These are phyloP conservation scores for Pemphigus obesinymphae DNA, from an alignment of 1,140 invertebrate genomes.

Conservation along the genomic window DNA sequence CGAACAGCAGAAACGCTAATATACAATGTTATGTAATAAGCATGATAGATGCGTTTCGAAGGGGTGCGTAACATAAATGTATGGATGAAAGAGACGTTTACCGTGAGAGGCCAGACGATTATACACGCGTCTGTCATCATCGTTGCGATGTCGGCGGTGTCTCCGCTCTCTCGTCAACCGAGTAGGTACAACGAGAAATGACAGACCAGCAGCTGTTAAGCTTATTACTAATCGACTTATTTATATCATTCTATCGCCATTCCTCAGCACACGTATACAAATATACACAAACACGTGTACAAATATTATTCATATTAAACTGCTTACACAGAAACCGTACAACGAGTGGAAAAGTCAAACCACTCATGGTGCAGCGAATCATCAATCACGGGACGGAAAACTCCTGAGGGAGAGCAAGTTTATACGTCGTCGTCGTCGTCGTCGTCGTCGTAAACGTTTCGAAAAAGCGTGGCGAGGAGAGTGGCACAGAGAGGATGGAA, in stretches of 20 bases:
- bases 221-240: conserved; percentile 14
- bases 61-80: too few species aligned
- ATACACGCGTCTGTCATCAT: too few species aligned
- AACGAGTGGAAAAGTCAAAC: conserved; percentile 5
- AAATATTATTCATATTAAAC: too few species aligned
- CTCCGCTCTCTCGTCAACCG: too few species aligned
- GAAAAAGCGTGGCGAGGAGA: background rate
- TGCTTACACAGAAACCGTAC: too few species aligned
- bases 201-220: background rate
- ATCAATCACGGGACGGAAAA: background rate
- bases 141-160: too few species aligned
- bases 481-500: background rate
- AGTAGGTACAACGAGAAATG: background rate
- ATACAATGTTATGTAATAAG: too few species aligned
- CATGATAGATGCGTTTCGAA: too few species aligned
- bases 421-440: background rate
- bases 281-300: background rate
- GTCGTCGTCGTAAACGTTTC: background rate
- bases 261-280: too few species aligned
- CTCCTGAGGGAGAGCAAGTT: background rate
- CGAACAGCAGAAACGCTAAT: too few species aligned
- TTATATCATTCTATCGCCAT: background rate
- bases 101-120: too few species aligned
- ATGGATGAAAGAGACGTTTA: too few species aligned
- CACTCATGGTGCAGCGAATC: background rate